Base-by-base conservation (phyloP, 2,113 vertebrate genomes). In the Picathartes gymnocephalus region DNA sequence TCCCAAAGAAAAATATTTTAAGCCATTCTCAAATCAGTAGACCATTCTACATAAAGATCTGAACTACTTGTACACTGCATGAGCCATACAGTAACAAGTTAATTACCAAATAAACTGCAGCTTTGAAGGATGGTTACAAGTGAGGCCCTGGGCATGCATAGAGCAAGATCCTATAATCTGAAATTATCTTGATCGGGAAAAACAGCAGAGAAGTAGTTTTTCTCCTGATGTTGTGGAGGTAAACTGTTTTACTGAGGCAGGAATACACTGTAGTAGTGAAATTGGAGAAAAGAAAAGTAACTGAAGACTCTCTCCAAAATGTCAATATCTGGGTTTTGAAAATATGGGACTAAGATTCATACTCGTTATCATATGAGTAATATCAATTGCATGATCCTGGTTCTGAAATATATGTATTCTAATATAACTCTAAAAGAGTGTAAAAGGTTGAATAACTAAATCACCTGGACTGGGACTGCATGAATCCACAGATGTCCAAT, bases 391-490 rank as follows among this genome's bases (percentile, higher is more conserved):
- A 69, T 45, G 18, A 82, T 72, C 28, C 50, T 72, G 15, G 12
- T 35, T n/a, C 66, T 82, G 66, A 89, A 86, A 80, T 76, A 45
- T 9, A 54, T 62, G 28, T 56, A 47, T 81, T 78, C 27, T 62
- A 89, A 54, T 70, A 74, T 35, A 84, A 39, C 11, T 24, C 25
- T 53, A 86, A 56, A 6, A 68, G 53, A 74, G 13, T 5, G 5
- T 30, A 53, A 91, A 88, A 87, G 37, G 40, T 44, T 68, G 25
- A 92, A 70, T 60, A 70, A 86, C n/a, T 77, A 68, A 78, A 68
- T 58, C 28, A 66, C 37, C 47, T 71, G 64, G 94, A 3, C 37
- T 68, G 39, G 19, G 44, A 58, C 24, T 71, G 35, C 35, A 47
- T 5, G 2, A 54, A 81, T 53, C 15, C 42, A 50, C 31, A 85